These are phyloP conservation scores for Hermodice carunculata DNA, from an alignment of 2,888 invertebrate genomes.

Conservation along the genomic window DNA sequence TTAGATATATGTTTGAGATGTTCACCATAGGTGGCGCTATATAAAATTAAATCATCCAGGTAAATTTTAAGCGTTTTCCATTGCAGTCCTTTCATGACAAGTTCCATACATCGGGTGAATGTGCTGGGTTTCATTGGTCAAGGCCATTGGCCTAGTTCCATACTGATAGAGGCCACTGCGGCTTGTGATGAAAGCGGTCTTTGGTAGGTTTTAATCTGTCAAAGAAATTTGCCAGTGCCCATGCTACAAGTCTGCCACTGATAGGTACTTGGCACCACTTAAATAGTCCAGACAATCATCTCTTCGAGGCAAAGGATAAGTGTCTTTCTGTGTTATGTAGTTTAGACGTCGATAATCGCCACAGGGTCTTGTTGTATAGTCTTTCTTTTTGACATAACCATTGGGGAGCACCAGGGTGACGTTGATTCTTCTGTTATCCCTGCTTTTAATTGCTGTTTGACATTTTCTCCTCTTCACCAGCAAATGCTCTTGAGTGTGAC, in stretches of 20 bases:
- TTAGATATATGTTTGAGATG: slow-evolving; percentile 10
- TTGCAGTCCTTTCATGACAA: neutral
- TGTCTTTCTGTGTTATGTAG: neutral
- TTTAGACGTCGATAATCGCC: neutral
- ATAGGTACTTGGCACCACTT: slow-evolving; percentile 11
- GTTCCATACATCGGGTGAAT: slow-evolving; percentile 26
- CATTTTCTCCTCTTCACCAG: neutral
- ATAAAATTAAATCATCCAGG: slow-evolving; percentile 28
- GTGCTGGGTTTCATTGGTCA: slow-evolving; percentile 28
- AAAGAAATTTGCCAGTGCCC: slow-evolving; percentile 26
- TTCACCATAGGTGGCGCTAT: neutral
- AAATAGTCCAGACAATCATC: slow-evolving; percentile 4
- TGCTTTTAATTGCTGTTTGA: neutral
- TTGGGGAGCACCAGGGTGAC: neutral
- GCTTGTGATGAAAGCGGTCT: slow-evolving; percentile 24
- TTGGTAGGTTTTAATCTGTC: slow-evolving; percentile 1
- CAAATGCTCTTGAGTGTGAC: neutral
- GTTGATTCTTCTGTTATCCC: neutral
- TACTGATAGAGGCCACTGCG: slow-evolving; percentile 25
- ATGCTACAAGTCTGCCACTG: slow-evolving; percentile 18
- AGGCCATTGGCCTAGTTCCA: slow-evolving; percentile 25
- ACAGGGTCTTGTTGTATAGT: neutral
- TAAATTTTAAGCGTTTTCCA: slow-evolving; percentile 32
- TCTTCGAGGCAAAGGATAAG: neutral
- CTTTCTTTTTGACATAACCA: slow-evolving; percentile 8